A percentile compares a stretch with the other conserved stretches of the same genome.
Conservation (phyloP, 2,113 vertebrate species). For the Acrocephalus kingi region DNA sequence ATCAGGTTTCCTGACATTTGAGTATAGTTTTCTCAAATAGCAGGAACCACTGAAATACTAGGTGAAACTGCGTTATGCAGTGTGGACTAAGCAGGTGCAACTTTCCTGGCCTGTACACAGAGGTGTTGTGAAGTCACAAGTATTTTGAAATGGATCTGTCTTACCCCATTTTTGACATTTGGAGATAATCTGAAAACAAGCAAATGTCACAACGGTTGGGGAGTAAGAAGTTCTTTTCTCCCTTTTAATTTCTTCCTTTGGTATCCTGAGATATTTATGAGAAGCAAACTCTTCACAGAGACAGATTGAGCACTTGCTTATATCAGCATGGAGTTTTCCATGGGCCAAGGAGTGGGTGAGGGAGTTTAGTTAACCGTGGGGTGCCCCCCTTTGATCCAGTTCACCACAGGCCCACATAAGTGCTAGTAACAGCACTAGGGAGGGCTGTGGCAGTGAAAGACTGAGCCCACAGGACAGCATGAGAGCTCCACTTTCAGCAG, state of each 20-base stretch:
- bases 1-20: background rate
- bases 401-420: background rate
- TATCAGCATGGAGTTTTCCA: background rate
- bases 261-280: background rate
- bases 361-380: background rate
- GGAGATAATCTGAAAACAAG: background rate
- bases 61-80: background rate
- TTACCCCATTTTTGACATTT: background rate
- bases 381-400: constrained; percentile 6
- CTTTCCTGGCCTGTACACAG: background rate
- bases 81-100: background rate
- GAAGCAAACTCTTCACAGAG: background rate
- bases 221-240: background rate
- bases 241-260: background rate
- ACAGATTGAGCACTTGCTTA: background rate
- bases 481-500: constrained; percentile 6
- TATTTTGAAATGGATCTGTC: background rate
- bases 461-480: background rate
- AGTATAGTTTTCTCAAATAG: background rate
- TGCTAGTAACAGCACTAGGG: background rate
- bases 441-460: background rate
- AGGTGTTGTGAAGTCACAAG: background rate
- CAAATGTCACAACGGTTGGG: background rate
- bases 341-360: background rate
- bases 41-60: background rate